These are phyloP conservation scores for Stenchaetothrips biformis DNA, from an alignment of 2,888 invertebrate genomes.

Conservation along the genomic window DNA sequence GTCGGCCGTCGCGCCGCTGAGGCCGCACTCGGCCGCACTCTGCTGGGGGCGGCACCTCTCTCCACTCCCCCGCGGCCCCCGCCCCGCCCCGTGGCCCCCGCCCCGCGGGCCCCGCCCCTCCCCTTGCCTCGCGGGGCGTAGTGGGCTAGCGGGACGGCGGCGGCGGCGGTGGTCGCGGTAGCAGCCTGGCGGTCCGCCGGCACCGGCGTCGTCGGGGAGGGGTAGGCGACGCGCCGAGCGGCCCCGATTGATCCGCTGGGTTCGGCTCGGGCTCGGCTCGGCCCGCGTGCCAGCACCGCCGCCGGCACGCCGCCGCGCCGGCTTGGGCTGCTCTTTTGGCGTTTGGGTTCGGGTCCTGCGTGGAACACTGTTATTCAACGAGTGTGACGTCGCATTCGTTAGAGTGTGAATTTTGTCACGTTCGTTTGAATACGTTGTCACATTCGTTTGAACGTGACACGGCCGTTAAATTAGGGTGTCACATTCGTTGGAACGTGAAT, in stretches of 20 bases:
- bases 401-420: no score
- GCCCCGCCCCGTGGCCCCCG: neutral
- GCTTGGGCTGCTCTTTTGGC: no score
- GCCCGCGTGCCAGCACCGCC: neutral
- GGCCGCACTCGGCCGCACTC: neutral
- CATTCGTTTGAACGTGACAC: no score
- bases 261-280: slow-evolving; percentile 1
- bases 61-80: neutral
- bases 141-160: neutral
- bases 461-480: no score
- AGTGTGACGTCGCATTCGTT: no score
- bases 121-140: neutral
- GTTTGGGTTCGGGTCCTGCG: no score
- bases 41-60: slow-evolving; percentile 13
- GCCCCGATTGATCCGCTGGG: neutral
- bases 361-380: no score
- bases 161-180: neutral
- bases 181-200: neutral
- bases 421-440: no score
- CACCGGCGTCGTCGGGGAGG: neutral
- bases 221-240: neutral
- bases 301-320: no score
- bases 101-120: neutral
- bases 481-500: no score
- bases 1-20: neutral